Percentiles rank a stretch among this genome's conserved stretches.
Conservation (phyloP, 2,888 invertebrate species). For the Polymixis flavicincta region DNA sequence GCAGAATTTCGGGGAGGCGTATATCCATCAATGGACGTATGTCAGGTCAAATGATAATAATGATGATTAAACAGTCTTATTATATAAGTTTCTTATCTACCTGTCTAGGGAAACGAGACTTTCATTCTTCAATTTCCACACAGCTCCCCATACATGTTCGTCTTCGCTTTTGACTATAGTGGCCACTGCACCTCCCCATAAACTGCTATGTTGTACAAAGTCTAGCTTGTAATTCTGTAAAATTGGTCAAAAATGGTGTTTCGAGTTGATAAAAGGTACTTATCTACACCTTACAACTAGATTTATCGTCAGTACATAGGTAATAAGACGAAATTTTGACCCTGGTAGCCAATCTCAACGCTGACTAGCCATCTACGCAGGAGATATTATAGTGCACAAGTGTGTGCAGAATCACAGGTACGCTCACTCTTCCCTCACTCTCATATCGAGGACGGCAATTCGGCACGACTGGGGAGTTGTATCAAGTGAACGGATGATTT, state of each 20-base stretch:
- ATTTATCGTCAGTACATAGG: too few relatives aligned
- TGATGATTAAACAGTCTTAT: background rate
- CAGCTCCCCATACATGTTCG: conserved; percentile 50
- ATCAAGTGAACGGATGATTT: background rate
- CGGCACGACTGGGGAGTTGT: background rate
- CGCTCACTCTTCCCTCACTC: too few relatives aligned
- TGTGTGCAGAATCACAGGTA: too few relatives aligned
- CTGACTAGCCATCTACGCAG: too few relatives aligned
- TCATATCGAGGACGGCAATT: too few relatives aligned
- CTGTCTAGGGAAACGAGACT: conserved; percentile 34
- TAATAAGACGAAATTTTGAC: too few relatives aligned
- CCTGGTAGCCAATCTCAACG: too few relatives aligned
- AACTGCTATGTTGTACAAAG: conserved; percentile 39
- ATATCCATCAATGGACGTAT: background rate
- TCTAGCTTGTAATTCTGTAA: conserved; percentile 56
- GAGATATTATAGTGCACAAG: too few relatives aligned
- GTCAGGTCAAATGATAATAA: background rate
- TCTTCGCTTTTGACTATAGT: conserved; percentile 41
- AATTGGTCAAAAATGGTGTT: background rate
- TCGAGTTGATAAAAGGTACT: background rate
- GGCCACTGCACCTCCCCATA: conserved; percentile 54
- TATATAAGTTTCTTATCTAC: background rate
- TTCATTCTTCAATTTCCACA: conserved; percentile 54
- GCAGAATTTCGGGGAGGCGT: too few relatives aligned
- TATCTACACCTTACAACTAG: too few relatives aligned